Conservation (phyloP, 2,113 vertebrate genomes). For the Lagenorhynchus albirostris region DNA sequence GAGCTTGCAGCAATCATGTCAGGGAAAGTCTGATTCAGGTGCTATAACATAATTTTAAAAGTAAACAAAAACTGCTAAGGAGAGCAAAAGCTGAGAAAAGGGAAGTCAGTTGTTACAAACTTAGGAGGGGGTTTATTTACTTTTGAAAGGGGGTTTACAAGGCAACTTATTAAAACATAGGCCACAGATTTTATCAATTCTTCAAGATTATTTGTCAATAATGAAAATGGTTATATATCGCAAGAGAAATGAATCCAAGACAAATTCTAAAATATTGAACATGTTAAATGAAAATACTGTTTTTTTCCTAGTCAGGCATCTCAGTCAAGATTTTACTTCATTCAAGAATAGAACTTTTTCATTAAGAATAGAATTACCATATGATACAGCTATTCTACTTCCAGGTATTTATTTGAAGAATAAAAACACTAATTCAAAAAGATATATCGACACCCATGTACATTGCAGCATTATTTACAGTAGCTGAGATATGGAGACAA, state of each 20-base stretch:
- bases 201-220: neutral
- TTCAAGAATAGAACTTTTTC: neutral
- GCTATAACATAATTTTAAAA: neutral
- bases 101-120: neutral
- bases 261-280: neutral
- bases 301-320: neutral
- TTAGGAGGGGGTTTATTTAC: neutral
- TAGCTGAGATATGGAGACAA: neutral
- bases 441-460: neutral
- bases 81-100: neutral
- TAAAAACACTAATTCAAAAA: neutral
- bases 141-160: neutral
- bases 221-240: neutral
- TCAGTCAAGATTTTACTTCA: conserved; percentile 31
- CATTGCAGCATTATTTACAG: neutral
- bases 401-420: neutral
- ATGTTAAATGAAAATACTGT: neutral
- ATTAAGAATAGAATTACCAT: neutral
- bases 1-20: neutral
- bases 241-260: neutral
- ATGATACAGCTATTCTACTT: neutral
- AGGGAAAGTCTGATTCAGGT: neutral
- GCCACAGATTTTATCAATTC: neutral
- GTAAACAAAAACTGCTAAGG: neutral
- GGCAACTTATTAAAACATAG: neutral